A percentile compares a stretch with the other conserved stretches of the same genome.
Evolutionary conservation across 2,888 invertebrate species (phyloP).

Genomic region (Drosophila tripunctata): DNA sequence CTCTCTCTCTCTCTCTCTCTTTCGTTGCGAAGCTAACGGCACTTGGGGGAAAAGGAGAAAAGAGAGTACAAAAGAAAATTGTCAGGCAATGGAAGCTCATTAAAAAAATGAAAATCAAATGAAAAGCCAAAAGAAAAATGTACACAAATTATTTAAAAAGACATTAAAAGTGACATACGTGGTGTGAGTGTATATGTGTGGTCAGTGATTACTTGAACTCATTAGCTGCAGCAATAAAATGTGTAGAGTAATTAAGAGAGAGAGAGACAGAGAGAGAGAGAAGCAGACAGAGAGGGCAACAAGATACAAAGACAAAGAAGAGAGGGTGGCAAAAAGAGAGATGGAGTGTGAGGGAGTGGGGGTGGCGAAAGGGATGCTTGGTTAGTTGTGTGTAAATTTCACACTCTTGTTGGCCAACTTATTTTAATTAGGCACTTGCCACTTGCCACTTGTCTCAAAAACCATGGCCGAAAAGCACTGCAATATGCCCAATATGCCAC

Average conservation of each 20-base stretch:
- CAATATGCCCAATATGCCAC: slow-evolving; percentile 15
- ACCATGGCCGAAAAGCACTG: slow-evolving; percentile 12
- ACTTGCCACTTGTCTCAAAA: slow-evolving; percentile 13
- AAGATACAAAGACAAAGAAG: too few species aligned
- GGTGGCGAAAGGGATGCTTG: slow-evolving; percentile 31
- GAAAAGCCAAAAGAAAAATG: slow-evolving; percentile 12
- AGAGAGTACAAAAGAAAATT: slow-evolving; percentile 7
- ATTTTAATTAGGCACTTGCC: slow-evolving; percentile 67
- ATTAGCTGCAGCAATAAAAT: slow-evolving; percentile 61
- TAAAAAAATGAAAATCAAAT: slow-evolving; percentile 25
- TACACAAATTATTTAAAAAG: slow-evolving; percentile 65
- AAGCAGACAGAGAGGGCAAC: neutral
- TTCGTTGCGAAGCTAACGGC: slow-evolving; percentile 42
- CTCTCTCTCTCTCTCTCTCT: neutral
- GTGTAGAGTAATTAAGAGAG: slow-evolving; percentile 18
- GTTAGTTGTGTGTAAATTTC: slow-evolving; percentile 63
- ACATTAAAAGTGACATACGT: slow-evolving; percentile 66
- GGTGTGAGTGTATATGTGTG: slow-evolving; percentile 8
- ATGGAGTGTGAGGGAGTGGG: neutral
- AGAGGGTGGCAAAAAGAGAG: neutral
- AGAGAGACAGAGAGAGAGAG: neutral
- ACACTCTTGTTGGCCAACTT: slow-evolving; percentile 65
- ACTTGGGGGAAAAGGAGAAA: slow-evolving; percentile 4
- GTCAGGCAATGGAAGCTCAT: slow-evolving; percentile 32
- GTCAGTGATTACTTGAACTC: slow-evolving; percentile 56